Base-by-base conservation (phyloP, 2,888 invertebrate genomes). In the Drosophila siamana region DNA sequence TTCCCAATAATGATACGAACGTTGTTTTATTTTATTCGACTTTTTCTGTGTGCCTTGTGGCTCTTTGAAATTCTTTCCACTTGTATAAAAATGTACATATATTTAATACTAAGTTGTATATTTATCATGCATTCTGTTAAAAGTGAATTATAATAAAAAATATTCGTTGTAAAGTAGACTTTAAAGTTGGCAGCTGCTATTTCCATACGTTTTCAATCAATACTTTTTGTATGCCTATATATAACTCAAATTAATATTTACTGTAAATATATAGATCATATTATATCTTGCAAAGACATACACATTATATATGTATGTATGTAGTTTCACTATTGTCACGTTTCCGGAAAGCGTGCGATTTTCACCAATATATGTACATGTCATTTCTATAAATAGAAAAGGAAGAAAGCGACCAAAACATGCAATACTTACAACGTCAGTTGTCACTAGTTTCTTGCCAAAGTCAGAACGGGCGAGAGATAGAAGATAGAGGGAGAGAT, bases 381-480 rank as follows among this genome's bases (percentile, higher is more conserved):
- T 84, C 87, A 82, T 86, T 30, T 70, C 87, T 84, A 84, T 68
- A 84, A 64, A 84, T 82, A 82, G 72, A 55, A 68, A 74, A 48
- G 61, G 63, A 86, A 84, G 78, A 71, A 65, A 69, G 68, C 69
- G 38, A 64, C 59, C 43, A 68, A 78, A 86, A 72, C 81, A 86
- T 86, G 87, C 87, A 82, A 86, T 61, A 74, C 64, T 63, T 59
- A 77, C 74, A 77, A 68, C 78, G 77, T 67, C 77, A 63, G 62
- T 74, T 22, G 69, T 28, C 44, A 24, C 43, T 63, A 62, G 67
- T 57, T 8, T 77, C 55, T 65, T 59, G 76, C 56, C 66, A 61
- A 47, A 13, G 57, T 44, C 55, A 36, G 33, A 33, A n/a, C 3
- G 19, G 44, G 16, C 19, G 30, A 46, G 24, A 26, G 46, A 44